These are phyloP conservation scores for Parnassius glacialis DNA, from an alignment of 2,888 invertebrate species.

Conservation along the genomic window DNA sequence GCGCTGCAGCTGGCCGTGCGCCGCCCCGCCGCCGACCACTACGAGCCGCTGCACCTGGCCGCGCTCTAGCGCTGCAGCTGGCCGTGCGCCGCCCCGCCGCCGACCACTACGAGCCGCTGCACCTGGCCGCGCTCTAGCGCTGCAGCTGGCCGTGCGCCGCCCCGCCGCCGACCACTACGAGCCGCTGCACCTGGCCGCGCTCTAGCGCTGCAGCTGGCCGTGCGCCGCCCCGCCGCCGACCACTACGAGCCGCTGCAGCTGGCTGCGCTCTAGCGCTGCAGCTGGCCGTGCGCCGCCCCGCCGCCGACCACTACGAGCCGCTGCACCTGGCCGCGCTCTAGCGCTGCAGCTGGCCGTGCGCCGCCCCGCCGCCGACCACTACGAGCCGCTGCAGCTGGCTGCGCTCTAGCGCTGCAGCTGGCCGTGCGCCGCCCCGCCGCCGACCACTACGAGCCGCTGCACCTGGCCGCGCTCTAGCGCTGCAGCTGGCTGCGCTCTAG, in stretches of 20 bases:
- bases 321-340: constrained; percentile 44
- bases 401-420: too few relatives aligned
- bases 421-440: too few relatives aligned
- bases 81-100: constrained; percentile 44
- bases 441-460: too few relatives aligned
- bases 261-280: too few relatives aligned
- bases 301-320: constrained; percentile 51
- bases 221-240: too few relatives aligned
- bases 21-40: constrained; percentile 44
- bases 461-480: too few relatives aligned
- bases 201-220: too few relatives aligned
- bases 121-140: constrained; percentile 68
- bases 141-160: constrained; percentile 63
- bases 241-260: too few relatives aligned
- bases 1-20: constrained; percentile 43
- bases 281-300: constrained; percentile 23
- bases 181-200: constrained; percentile 50
- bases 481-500: too few relatives aligned
- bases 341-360: too few relatives aligned
- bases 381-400: constrained; percentile 56
- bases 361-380: constrained; percentile 46
- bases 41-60: constrained; percentile 56
- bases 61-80: constrained; percentile 42
- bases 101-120: constrained; percentile 33
- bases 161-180: constrained; percentile 49